Base-by-base conservation (phyloP, 1,140 invertebrate genomes). In the Copidosoma floridanum region DNA sequence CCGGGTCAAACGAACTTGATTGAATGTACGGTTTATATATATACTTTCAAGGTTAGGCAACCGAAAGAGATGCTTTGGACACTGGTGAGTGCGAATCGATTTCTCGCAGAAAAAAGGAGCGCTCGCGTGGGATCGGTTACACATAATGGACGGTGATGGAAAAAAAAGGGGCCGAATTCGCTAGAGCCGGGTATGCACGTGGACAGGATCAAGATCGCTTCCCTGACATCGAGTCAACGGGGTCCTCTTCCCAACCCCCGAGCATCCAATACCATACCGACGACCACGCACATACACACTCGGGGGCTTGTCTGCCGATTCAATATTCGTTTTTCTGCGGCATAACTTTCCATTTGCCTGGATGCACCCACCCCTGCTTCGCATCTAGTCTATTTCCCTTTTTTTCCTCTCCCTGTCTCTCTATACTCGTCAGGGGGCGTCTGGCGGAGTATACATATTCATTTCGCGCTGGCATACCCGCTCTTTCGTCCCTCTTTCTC, bases 331-430 rank as follows among this genome's bases (percentile, higher is more conserved):
- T 77, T 76, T 76, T 72, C 68, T 67, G 70, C 70, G 66, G 74
- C 71, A 77, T 79, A 77, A 78, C 76, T 78, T 77, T 77, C 73
- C 70, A 78, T 79, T 79, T 78, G 74, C 77, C 74, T 77, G 65
- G 66, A n/a, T n/a, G n/a, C n/a, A n/a, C n/a, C n/a, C n/a, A n/a
- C n/a, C n/a, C n/a, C n/a, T n/a, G 64, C 66, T 68, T 67, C 62
- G 63, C 61, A 54, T 66, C 65, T 64, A 23, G 32, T 67, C 55
- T 48, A 63, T 69, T 66, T 67, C 63, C 64, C 67, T 64, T 66
- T 61, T 64, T 54, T 57, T 63, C 69, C 40, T 68, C 65, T 44
- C 46, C 26, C 18, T 50, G 16, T 3, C 2, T 50, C 27, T 6
- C 16, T 48, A 16, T 12, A 27, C 20, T 48, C 16, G 6, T 4